Evolutionary conservation across 2,113 vertebrate species (phyloP).

Genomic region (Hystrix cristata): DNA sequence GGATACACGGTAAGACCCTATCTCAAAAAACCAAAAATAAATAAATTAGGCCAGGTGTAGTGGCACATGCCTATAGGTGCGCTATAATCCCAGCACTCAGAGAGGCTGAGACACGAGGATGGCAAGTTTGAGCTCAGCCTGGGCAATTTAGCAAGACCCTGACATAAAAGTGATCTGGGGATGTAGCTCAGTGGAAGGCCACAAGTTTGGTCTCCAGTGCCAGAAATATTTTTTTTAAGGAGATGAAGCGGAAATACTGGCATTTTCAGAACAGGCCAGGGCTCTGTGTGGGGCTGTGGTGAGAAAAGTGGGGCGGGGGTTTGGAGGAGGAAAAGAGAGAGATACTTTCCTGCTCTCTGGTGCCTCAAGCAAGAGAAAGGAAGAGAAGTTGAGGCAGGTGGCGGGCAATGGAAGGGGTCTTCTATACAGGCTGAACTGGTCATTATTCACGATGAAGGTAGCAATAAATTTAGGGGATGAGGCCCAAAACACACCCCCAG

Average conservation of each 20-base stretch:
- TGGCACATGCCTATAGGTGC: background rate
- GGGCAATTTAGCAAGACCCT: background rate
- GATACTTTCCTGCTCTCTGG: background rate
- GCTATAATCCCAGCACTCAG: background rate
- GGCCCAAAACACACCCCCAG: background rate
- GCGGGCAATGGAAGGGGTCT: background rate
- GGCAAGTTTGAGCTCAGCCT: background rate
- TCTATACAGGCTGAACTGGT: background rate
- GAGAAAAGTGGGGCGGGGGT: background rate
- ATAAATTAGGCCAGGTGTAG: background rate
- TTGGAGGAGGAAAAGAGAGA: background rate
- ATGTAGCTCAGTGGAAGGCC: background rate
- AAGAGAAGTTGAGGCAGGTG: background rate
- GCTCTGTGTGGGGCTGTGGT: background rate
- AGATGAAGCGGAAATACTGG: background rate
- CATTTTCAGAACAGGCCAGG: background rate
- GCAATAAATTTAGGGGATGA: background rate
- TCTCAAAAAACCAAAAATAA: background rate
- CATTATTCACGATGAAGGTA: background rate
- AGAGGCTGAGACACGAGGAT: background rate
- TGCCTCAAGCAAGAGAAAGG: background rate
- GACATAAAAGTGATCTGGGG: background rate
- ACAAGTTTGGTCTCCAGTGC: background rate
- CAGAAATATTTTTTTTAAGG: background rate
- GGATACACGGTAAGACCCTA: background rate